Evolutionary conservation across 2,113 vertebrate species (phyloP).

Genomic region (Scomber japonicus): DNA sequence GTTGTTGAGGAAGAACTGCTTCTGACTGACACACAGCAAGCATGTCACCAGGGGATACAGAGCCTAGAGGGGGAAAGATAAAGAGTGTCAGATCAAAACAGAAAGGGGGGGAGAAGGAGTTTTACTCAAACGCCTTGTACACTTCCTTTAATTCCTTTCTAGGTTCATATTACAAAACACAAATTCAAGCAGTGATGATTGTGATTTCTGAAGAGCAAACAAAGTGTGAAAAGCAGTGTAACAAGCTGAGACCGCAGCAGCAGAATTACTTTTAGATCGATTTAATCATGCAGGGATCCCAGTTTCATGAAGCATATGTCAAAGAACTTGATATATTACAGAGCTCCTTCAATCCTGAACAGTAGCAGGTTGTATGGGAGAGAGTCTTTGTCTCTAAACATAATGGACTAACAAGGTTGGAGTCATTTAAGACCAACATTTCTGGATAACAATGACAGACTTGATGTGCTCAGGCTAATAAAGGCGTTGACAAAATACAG

Average conservation of each 20-base stretch:
- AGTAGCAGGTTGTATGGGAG: no score
- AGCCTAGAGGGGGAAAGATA: constrained; percentile 84
- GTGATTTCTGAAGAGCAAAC: no score
- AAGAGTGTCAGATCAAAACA: background rate
- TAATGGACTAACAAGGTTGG: constrained; percentile 4
- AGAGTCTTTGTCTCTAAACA: background rate
- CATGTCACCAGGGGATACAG: constrained; percentile 98
- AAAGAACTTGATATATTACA: background rate
- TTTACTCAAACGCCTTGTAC: background rate
- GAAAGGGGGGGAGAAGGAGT: background rate
- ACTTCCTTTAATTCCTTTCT: no score
- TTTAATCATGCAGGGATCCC: no score
- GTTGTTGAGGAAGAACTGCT: constrained; percentile 99
- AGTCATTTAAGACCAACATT: constrained; percentile 6
- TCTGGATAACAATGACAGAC: background rate
- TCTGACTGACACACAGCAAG: constrained; percentile 99
- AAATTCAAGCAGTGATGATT: no score
- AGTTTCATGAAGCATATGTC: background rate
- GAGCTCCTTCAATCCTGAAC: no score
- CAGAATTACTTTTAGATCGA: background rate
- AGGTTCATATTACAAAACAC: no score
- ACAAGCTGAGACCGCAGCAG: background rate
- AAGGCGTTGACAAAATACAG: constrained; percentile 23
- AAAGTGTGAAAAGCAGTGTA: background rate
- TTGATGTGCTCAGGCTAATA: background rate